These are phyloP conservation scores for Spilarctia lutea DNA, from an alignment of 2,888 invertebrate species.

Conservation along the genomic window DNA sequence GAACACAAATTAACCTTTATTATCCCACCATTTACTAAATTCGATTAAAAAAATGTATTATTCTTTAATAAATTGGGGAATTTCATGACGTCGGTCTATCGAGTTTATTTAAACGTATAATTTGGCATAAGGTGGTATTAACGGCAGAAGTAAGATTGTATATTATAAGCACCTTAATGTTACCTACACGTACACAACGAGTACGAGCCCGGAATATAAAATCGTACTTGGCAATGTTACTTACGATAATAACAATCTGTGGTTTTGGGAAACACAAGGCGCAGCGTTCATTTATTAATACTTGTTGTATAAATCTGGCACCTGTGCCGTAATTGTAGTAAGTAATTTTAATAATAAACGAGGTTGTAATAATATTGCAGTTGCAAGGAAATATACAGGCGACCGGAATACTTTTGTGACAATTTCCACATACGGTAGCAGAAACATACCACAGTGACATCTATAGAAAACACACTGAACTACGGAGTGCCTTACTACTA, in stretches of 20 bases:
- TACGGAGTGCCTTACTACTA: too few relatives aligned
- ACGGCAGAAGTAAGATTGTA: slow-evolving; percentile 28
- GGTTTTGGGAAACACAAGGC: slow-evolving; percentile 27
- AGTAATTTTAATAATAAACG: neutral
- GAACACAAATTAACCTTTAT: neutral
- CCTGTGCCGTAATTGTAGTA: neutral
- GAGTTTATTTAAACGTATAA: neutral
- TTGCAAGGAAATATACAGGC: neutral
- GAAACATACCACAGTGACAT: too few relatives aligned
- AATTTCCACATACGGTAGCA: too few relatives aligned
- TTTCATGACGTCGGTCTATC: neutral
- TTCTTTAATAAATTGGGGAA: neutral
- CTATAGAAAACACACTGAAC: too few relatives aligned
- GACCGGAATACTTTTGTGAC: too few relatives aligned
- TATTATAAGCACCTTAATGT: slow-evolving; percentile 34
- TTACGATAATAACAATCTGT: slow-evolving; percentile 30
- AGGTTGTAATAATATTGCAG: neutral
- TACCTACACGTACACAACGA: slow-evolving; percentile 47
- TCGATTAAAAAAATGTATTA: neutral
- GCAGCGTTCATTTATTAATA: slow-evolving; percentile 15
- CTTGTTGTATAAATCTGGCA: slow-evolving; percentile 6
- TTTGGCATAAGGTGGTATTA: slow-evolving; percentile 25
- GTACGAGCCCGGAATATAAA: slow-evolving; percentile 49
- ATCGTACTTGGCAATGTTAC: slow-evolving; percentile 38
- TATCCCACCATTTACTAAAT: neutral